phyloP scores from a whole-genome alignment of 2,113 vertebrate genomes.

The Gallinago paraguaiae region DNA sequence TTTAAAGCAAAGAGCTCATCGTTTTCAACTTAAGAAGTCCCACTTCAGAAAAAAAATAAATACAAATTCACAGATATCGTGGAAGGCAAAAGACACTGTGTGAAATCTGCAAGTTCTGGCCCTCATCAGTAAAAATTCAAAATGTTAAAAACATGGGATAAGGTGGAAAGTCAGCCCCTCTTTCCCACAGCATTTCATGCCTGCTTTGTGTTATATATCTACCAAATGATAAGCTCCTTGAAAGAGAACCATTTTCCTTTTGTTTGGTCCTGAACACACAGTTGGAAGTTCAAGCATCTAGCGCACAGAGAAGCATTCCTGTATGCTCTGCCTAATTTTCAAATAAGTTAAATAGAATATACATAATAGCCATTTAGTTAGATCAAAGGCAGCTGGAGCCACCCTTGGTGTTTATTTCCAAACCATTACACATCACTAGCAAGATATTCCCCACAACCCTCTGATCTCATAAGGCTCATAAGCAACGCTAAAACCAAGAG shows the following conservation, averaged over 20 bases:
- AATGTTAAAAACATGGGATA: background rate
- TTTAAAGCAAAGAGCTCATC: background rate
- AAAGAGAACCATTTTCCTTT: conserved; percentile 31
- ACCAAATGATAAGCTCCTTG: conserved; percentile 21
- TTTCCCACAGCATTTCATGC: conserved; percentile 6
- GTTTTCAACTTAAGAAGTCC: background rate
- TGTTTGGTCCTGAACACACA: conserved; percentile 39
- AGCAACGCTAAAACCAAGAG: background rate
- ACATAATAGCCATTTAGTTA: conserved; percentile 25
- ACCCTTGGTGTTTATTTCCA: conserved; percentile 41
- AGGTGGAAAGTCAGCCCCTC: background rate
- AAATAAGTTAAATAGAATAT: conserved; percentile 48
- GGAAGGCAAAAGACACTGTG: background rate
- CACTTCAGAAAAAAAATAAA: background rate
- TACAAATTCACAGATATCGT: background rate
- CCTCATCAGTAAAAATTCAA: background rate
- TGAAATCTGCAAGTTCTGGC: background rate
- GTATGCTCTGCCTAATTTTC: conserved; percentile 26
- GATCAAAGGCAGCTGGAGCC: conserved; percentile 27
- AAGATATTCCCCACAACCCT: background rate
- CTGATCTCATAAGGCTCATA: conserved; percentile 1
- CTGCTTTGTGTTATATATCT: background rate
- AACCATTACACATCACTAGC: conserved; percentile 22
- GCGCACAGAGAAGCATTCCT: background rate
- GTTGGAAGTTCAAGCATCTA: conserved; percentile 22